Percentiles rank a stretch among this genome's conserved stretches.
phyloP scores from a whole-genome alignment of 2,797 vertebrate species.

The Odontamblyopus rebecca region DNA sequence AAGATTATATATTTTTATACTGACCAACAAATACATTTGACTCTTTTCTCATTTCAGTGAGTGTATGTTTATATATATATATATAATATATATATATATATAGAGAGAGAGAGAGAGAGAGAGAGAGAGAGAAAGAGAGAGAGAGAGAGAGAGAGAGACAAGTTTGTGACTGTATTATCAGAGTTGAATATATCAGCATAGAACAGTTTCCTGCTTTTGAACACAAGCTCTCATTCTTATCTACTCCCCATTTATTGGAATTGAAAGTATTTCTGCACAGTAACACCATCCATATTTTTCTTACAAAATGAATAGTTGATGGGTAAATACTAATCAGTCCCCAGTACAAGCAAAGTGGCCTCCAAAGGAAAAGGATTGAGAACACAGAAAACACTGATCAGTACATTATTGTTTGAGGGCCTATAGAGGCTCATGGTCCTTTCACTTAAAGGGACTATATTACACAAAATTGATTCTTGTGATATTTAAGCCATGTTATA shows the following conservation, averaged over 20 bases:
- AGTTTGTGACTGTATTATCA: conserved; percentile 27
- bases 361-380: too few relatives aligned
- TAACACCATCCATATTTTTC: too few relatives aligned
- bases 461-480: too few relatives aligned
- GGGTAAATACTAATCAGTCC: too few relatives aligned
- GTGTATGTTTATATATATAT: not conserved
- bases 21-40: conserved; percentile 27
- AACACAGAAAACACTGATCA: too few relatives aligned
- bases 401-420: not conserved
- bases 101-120: too few relatives aligned
- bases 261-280: too few relatives aligned
- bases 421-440: not conserved
- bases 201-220: conserved; percentile 35
- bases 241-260: not conserved
- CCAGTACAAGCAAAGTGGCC: too few relatives aligned
- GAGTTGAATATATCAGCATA: conserved; percentile 25
- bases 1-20: conserved; percentile 14
- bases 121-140: too few relatives aligned
- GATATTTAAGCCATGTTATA: too few relatives aligned
- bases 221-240: conserved; percentile 15
- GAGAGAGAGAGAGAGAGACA: not conserved
- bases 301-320: too few relatives aligned
- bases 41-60: conserved; percentile 4
- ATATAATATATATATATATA: too few relatives aligned
- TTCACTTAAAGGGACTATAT: not conserved